Conservation (phyloP, 1,140 invertebrate species). For the Mycetomoellerius zeteki region DNA sequence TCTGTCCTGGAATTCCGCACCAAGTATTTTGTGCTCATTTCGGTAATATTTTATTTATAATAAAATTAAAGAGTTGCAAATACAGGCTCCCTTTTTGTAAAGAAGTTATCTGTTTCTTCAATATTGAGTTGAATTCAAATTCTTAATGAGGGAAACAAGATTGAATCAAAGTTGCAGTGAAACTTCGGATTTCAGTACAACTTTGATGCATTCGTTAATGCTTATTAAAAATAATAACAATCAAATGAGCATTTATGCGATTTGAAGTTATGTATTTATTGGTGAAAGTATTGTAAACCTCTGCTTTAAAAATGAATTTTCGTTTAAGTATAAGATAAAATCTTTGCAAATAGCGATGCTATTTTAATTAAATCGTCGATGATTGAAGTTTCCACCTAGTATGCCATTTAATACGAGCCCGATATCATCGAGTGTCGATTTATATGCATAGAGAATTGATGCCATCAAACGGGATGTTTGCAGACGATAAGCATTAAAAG, state of each 20-base stretch:
- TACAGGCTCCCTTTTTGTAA: background rate
- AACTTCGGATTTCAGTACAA: background rate
- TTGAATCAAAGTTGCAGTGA: background rate
- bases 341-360: background rate
- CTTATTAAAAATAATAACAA: conserved; percentile 8
- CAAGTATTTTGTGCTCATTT: conserved; percentile 43
- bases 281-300: background rate
- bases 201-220: background rate
- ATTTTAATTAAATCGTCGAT: conserved; percentile 45
- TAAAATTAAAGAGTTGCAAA: background rate
- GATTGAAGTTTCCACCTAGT: conserved; percentile 40
- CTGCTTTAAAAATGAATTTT: background rate
- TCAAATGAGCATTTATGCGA: background rate
- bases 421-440: conserved; percentile 49
- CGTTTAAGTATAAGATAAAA: background rate
- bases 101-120: background rate
- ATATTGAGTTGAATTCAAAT: background rate
- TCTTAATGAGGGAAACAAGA: background rate
- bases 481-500: conserved; percentile 67
- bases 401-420: conserved; percentile 38
- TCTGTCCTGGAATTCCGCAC: conserved; percentile 1
- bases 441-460: conserved; percentile 77
- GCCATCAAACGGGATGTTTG: conserved; percentile 70
- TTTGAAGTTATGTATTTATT: background rate
- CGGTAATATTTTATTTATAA: conserved; percentile 24